Evolutionary conservation across 2,888 invertebrate genomes (phyloP).

Genomic region (Neelides folsomi): DNA sequence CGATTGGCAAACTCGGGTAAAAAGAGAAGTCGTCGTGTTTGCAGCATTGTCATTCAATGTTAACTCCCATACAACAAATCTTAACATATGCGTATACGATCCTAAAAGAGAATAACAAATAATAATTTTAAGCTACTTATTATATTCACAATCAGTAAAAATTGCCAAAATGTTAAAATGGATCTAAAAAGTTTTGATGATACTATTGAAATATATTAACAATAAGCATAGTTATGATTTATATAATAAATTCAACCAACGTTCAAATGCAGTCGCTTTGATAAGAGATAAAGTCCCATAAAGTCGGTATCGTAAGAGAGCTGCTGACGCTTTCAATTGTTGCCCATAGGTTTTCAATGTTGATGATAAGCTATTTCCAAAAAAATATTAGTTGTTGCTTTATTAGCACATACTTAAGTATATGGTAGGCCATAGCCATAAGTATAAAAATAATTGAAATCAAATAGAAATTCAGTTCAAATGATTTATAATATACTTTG

Average conservation of each 20-base stretch:
- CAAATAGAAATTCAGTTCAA: neutral
- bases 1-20: constrained; percentile 63
- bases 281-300: constrained; percentile 73
- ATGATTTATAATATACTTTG: constrained; percentile 53
- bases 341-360: constrained; percentile 80
- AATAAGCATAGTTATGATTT: neutral
- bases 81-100: constrained; percentile 70
- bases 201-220: neutral
- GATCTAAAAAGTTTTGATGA: neutral
- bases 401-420: no score
- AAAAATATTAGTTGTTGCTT: no score
- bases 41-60: constrained; percentile 87
- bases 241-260: constrained; percentile 40
- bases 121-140: no score
- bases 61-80: constrained; percentile 87
- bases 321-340: constrained; percentile 83
- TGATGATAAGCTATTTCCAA: constrained; percentile 55
- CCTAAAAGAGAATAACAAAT: constrained; percentile 37
- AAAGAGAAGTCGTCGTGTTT: constrained; percentile 72
- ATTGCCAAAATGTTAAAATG: no score
- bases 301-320: constrained; percentile 79
- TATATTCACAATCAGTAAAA: no score
- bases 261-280: constrained; percentile 67
- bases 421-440: no score
- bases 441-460: neutral